Conservation (phyloP, 2,113 vertebrate species). For the Sinocyclocheilus grahami region DNA sequence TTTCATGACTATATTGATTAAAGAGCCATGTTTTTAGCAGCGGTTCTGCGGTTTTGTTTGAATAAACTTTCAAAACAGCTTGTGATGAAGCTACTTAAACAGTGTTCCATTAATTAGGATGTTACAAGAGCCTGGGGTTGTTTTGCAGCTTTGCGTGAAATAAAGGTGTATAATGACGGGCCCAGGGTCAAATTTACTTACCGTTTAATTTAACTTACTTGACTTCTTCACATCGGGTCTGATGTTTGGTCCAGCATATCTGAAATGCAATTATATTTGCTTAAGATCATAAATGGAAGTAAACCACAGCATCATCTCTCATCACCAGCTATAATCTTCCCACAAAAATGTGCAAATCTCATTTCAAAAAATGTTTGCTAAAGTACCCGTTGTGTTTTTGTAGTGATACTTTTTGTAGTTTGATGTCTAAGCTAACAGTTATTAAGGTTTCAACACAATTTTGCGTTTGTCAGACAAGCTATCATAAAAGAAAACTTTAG, state of each 20-base stretch:
- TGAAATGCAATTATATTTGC: not conserved
- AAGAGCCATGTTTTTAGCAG: not conserved
- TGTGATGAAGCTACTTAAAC: not conserved
- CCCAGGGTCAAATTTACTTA: not conserved
- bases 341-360: not conserved
- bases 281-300: not conserved
- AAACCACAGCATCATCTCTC: not conserved
- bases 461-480: not conserved
- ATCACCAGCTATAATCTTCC: not conserved
- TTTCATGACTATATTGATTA: not conserved
- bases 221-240: not conserved
- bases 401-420: not conserved
- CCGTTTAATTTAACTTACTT: not conserved
- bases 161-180: not conserved
- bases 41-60: not conserved
- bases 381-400: not conserved
- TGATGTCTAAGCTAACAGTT: not conserved
- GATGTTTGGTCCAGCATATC: not conserved
- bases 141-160: not conserved
- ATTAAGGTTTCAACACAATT: not conserved
- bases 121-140: not conserved
- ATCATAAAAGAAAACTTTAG: not conserved
- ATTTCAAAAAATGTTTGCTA: not conserved
- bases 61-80: not conserved
- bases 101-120: not conserved